Percentiles rank a stretch among this genome's conserved stretches.
These are phyloP conservation scores for Solenopsis fugax DNA, from an alignment of 1,140 invertebrate genomes.

Conservation along the genomic window DNA sequence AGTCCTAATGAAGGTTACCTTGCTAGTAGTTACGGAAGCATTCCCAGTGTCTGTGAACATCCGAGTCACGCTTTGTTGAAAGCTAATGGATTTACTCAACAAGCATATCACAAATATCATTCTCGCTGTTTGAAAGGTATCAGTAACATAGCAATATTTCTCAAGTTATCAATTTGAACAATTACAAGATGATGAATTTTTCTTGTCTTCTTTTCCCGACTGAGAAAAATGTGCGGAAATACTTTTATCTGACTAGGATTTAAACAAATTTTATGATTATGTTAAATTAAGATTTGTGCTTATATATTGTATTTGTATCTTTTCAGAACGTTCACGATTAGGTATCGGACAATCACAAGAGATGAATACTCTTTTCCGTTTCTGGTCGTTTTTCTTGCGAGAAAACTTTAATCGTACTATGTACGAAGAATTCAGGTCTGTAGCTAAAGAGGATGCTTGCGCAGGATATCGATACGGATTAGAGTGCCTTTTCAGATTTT, in stretches of 20 bases:
- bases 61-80: slow-evolving; percentile 98
- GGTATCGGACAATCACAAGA: slow-evolving; percentile 97
- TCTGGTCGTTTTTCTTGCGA: slow-evolving; percentile 99
- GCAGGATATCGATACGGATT: slow-evolving; percentile 96
- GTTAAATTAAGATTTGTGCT: slow-evolving; percentile 25
- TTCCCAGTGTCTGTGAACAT: slow-evolving; percentile 95
- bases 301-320: slow-evolving; percentile 55
- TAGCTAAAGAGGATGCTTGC: slow-evolving; percentile 97
- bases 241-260: slow-evolving; percentile 72
- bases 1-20: slow-evolving; percentile 89
- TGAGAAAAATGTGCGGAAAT: slow-evolving; percentile 76
- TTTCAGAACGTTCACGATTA: slow-evolving; percentile 94
- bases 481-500: slow-evolving; percentile 99
- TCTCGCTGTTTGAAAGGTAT: slow-evolving; percentile 95
- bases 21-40: slow-evolving; percentile 91
- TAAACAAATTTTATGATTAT: background rate
- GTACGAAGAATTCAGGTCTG: slow-evolving; percentile 97
- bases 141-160: background rate
- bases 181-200: slow-evolving; percentile 79
- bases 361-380: slow-evolving; percentile 99
- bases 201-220: slow-evolving; percentile 86
- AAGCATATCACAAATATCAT: slow-evolving; percentile 98
- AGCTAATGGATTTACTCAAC: slow-evolving; percentile 99
- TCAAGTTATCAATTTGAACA: slow-evolving; percentile 21
- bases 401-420: slow-evolving; percentile 99